phyloP scores from a whole-genome alignment of 2,113 vertebrate species.

The Aplodontia rufa region DNA sequence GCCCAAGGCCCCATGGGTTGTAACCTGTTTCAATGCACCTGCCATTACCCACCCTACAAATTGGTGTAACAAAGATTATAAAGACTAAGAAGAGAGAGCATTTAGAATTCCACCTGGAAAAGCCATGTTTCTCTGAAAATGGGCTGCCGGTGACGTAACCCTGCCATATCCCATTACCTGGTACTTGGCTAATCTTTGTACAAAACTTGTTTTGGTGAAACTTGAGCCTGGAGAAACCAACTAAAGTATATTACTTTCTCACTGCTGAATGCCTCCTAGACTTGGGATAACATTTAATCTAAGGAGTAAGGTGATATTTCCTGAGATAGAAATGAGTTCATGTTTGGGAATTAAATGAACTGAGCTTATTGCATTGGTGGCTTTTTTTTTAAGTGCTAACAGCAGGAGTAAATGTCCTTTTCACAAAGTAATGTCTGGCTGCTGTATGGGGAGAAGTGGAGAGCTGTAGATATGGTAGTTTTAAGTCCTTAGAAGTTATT shows the following conservation, averaged over 20 bases:
- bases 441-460: not conserved
- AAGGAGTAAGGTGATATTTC: slow-evolving; percentile 80
- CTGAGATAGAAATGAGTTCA: slow-evolving; percentile 75
- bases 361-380: slow-evolving; percentile 52
- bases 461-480: not conserved
- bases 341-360: slow-evolving; percentile 73
- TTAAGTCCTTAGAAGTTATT: not conserved
- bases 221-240: slow-evolving; percentile 69
- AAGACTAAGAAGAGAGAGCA: slow-evolving; percentile 1
- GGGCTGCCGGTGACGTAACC: slow-evolving; percentile 62
- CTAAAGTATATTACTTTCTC: slow-evolving; percentile 74
- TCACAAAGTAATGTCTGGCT: slow-evolving; percentile 16
- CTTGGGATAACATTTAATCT: slow-evolving; percentile 72
- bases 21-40: not conserved
- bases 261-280: slow-evolving; percentile 66
- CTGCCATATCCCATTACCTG: slow-evolving; percentile 68
- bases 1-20: not conserved
- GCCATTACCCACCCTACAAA: not conserved
- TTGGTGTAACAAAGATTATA: not conserved
- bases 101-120: slow-evolving; percentile 62
- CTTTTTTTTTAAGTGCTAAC: not conserved
- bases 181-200: slow-evolving; percentile 74
- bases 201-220: slow-evolving; percentile 79
- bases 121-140: slow-evolving; percentile 72
- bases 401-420: slow-evolving; percentile 28